Percentiles rank a stretch among this genome's conserved stretches.
Evolutionary conservation across 2,113 vertebrate genomes (phyloP).

Genomic region (Lucifuga dentata): DNA sequence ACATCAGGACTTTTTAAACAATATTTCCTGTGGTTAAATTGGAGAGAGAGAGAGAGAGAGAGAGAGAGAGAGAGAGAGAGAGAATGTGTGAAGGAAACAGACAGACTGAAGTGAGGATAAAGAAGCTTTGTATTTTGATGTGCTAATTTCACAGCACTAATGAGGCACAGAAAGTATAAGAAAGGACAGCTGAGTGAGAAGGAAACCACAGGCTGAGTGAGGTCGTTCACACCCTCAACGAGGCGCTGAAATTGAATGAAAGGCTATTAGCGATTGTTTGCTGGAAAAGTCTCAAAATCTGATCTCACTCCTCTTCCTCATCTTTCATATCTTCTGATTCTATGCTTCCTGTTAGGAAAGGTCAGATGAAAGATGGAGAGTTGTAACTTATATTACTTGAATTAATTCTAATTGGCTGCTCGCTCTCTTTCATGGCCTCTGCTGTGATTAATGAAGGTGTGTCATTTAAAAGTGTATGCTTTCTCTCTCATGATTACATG

Average conservation of each 20-base stretch:
- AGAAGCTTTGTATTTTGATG: constrained; percentile 16
- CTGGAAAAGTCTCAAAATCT: no score
- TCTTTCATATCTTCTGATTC: no score
- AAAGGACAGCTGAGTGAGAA: neutral
- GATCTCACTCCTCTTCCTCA: no score
- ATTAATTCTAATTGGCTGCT: neutral
- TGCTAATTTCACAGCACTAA: constrained; percentile 45
- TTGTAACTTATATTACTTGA: neutral
- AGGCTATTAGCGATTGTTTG: no score
- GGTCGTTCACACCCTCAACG: constrained; percentile 21
- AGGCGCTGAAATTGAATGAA: constrained; percentile 15
- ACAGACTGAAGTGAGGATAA: constrained; percentile 7
- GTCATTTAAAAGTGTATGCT: constrained; percentile 26
- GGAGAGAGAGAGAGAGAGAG: no score
- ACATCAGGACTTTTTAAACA: neutral
- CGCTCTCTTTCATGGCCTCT: neutral
- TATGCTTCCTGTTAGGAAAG: no score
- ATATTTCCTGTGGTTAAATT: neutral
- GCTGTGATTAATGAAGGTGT: constrained; percentile 13
- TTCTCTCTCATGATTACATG: constrained; percentile 21
- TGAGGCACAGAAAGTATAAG: constrained; percentile 20
- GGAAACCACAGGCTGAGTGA: constrained; percentile 19
- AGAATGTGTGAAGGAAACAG: no score
- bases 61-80: constrained; percentile 1
- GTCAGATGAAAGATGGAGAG: neutral